phyloP scores from a whole-genome alignment of 2,113 vertebrate genomes.

The Raja brachyura region DNA sequence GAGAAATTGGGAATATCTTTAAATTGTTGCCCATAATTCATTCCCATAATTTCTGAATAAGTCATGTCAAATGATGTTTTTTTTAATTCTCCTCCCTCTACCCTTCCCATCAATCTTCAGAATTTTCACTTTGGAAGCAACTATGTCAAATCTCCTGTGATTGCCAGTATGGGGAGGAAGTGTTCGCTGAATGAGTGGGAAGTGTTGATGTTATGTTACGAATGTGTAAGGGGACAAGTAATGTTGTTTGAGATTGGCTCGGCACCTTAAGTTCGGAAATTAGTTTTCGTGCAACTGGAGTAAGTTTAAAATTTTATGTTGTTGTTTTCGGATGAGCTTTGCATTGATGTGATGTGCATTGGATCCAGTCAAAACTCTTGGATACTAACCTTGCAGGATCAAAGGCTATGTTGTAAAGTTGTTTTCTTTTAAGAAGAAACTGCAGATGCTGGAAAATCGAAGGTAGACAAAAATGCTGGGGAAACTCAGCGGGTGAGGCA shows the following conservation, averaged over 20 bases:
- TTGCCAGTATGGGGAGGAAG: background rate
- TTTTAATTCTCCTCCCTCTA: background rate
- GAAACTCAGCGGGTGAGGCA: too few relatives aligned
- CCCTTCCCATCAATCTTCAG: background rate
- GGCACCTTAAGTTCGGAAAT: background rate
- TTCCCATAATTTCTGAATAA: background rate
- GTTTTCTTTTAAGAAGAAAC: too few relatives aligned
- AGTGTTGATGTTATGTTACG: background rate
- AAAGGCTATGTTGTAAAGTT: too few relatives aligned
- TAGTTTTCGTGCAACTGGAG: background rate
- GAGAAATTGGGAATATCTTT: background rate
- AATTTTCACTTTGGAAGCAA: constrained; percentile 15
- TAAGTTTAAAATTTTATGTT: background rate
- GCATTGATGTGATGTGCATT: background rate
- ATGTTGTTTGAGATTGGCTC: background rate
- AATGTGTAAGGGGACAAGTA: too few relatives aligned
- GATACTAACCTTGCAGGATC: background rate
- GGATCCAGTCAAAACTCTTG: background rate
- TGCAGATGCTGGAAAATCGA: too few relatives aligned
- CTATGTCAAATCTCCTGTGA: background rate
- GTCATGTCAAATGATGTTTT: background rate
- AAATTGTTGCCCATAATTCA: too few relatives aligned
- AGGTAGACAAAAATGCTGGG: too few relatives aligned
- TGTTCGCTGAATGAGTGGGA: background rate
- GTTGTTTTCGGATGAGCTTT: background rate